Base-by-base conservation (phyloP, 1,140 invertebrate genomes). In the Drosophila tsacasi region DNA sequence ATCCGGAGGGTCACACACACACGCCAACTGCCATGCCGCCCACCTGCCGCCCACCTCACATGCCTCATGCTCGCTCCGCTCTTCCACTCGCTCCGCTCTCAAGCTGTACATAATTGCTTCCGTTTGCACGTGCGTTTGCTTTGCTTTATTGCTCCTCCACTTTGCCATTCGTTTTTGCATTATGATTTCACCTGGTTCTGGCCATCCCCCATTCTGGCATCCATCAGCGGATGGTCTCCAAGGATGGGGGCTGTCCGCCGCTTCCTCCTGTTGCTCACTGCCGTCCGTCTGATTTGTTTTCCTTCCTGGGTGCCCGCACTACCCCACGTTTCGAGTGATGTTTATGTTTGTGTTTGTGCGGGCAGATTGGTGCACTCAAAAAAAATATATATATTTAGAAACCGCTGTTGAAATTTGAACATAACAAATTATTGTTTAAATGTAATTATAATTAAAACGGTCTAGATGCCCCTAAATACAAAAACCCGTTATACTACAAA, bases 41-140 rank as follows among this genome's bases (percentile, higher is more conserved):
- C 46, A 50, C 35, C 54, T 47, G 58, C 39, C 42, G 21, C 58
- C 58, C 39, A 52, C 39, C 30, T 25, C 55, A 40, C 40, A 30
- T 42, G 37, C 54, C 44, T 44, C 57, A 27, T 25, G 27, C 61
- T 42, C 5, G 50, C 64, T 46, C n/a, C 75, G 21, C 59, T 42
- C 19, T 13, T 19, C 39, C 62, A 7, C 35, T 44, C 47, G 49
- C 63, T 46, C 47, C 25, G 44, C 61, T 46, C 69, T 64, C 77
- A 64, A 76, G 81, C 85, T 90, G 85, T 90, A 90, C 76, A 90
- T 90, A 85, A 85, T 85, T 85, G 85, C 85, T 85, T 79, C 85
- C 85, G 85, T 75, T 90, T 85, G 85, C 85, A 90, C 85, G 85
- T 90, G 69, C 85, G 83, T 84, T 90, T 84, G 65, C 63, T 59